Evolutionary conservation across 2,113 vertebrate genomes (phyloP).

Genomic region (Rissa tridactyla): DNA sequence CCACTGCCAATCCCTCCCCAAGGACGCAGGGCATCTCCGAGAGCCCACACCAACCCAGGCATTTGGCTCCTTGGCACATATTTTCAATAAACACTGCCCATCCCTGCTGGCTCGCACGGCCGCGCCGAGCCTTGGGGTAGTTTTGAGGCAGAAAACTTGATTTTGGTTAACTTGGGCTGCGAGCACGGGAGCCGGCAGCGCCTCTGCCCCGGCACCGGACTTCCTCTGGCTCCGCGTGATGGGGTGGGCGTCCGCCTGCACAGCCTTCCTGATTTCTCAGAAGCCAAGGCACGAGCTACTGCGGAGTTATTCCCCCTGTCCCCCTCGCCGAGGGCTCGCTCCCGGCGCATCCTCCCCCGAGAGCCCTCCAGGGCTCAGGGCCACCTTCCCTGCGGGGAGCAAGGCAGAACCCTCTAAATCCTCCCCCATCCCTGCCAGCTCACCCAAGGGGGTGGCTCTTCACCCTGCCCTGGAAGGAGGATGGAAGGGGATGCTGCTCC

Average conservation of each 20-base stretch:
- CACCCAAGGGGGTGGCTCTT: neutral
- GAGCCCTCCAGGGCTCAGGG: neutral
- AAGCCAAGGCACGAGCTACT: neutral
- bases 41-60: rapidly evolving
- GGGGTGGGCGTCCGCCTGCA: neutral
- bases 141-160: neutral
- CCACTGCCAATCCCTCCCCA: neutral
- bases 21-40: neutral
- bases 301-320: neutral
- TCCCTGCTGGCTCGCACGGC: rapidly evolving
- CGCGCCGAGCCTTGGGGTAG: rapidly evolving
- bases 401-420: neutral
- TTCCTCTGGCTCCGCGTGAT: slow-evolving; percentile 19
- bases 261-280: slow-evolving; percentile 47
- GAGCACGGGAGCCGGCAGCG: rapidly evolving
- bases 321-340: rapidly evolving
- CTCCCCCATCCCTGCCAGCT: neutral
- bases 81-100: neutral
- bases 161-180: neutral
- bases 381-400: neutral
- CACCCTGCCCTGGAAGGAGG: too few relatives aligned
- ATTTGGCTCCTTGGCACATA: rapidly evolving
- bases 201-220: neutral
- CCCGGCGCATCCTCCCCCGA: neutral
- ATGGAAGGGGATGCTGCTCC: neutral